Base-by-base conservation (phyloP, 2,797 vertebrate species). In the Eidolon dupreanum region DNA sequence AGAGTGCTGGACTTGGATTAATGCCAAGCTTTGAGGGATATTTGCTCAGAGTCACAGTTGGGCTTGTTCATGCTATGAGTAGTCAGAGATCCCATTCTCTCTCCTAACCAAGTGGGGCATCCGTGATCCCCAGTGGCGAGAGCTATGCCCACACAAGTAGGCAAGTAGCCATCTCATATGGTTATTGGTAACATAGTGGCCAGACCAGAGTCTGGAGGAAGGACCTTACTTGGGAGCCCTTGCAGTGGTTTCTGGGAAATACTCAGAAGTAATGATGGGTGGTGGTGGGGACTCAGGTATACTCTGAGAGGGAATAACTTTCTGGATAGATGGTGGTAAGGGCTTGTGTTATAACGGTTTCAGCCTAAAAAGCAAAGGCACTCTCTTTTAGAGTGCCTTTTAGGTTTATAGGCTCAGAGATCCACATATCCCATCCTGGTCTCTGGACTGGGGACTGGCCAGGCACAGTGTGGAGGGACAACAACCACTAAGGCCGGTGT, bases 241-340 rank as follows among this genome's bases (percentile, higher is more conserved):
- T 63, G 6, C 41, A 51, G 8, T n/a, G 19, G 59, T 79, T 93
- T 87, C 88, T 93, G 53, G n/a, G 41, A 65, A 91, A 91, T 57
- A 16, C 12, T 63, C 61, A 65, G n/a, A 86, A 57, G 75, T 38
- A 88, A 65, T 7, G 9, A 17, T 49, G 22, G 46, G 17, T 41
- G 41, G 19, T 0, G 0, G 3, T 65, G 16, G 49, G 15, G n/a
- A 22, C n/a, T 49, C 49, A 71, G 0, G 0, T 36, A 4, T 15
- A 5, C n/a, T 59, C 26, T 8, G 71, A 49, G 38, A 70, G 12
- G 36, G 16, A 1, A 55, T 63, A 41, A 3, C 38, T 53, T 41
- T 88, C 28, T 33, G 10, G 46, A 36, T 53, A 38, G 77, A 16
- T 46, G 43, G 6, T 63, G 43, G 36, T 57, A n/a, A 8, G 55